Conservation (phyloP, 2,888 invertebrate species). For the Cordilura impudica region DNA sequence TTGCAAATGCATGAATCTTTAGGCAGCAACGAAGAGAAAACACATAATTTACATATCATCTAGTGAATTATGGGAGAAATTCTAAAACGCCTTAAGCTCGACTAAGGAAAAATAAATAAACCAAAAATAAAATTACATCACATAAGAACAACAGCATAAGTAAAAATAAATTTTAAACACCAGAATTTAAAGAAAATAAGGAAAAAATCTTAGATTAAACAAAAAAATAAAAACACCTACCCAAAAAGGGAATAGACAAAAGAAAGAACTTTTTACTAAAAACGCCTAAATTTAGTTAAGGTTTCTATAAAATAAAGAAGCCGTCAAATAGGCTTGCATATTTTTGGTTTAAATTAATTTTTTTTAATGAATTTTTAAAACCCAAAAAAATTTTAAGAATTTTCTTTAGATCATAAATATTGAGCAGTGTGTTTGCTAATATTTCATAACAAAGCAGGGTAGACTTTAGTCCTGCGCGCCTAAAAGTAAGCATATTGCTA, state of each 20-base stretch:
- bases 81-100: conserved; percentile 36
- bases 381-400: not conserved
- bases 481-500: conserved; percentile 36
- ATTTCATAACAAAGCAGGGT: not conserved
- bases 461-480: conserved; percentile 52
- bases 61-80: not conserved
- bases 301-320: not conserved
- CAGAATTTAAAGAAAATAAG: conserved; percentile 34
- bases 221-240: conserved; percentile 28
- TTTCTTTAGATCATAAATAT: too few relatives aligned
- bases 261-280: not conserved
- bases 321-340: not conserved
- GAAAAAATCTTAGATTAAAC: conserved; percentile 10
- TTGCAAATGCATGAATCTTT: conserved; percentile 18
- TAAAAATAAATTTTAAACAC: conserved; percentile 21
- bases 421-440: too few relatives aligned
- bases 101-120: conserved; percentile 23
- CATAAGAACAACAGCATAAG: not conserved
- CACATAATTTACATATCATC: conserved; percentile 28
- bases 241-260: not conserved
- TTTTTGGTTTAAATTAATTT: not conserved
- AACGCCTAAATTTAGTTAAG: not conserved
- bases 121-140: conserved; percentile 42
- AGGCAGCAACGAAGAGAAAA: conserved; percentile 2
- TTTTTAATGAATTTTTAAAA: too few relatives aligned